Conservation (phyloP, 2,797 vertebrate genomes). For the Pantherophis alleghaniensis region DNA sequence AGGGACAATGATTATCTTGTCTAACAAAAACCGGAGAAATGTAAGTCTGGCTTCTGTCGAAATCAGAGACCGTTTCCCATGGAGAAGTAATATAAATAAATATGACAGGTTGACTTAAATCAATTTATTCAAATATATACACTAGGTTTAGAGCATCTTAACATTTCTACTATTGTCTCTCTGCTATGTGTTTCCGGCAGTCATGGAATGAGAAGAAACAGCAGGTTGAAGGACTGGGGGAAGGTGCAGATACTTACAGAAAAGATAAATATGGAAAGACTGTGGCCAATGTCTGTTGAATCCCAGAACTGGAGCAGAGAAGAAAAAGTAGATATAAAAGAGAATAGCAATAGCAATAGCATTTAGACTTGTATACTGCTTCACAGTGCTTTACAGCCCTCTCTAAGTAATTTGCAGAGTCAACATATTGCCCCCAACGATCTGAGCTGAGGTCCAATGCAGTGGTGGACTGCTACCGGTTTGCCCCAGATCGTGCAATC, state of each 20-base stretch:
- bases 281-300: neutral
- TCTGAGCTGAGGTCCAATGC: neutral
- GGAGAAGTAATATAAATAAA: slow-evolving; percentile 22
- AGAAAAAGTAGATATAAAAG: neutral
- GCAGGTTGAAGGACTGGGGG: neutral
- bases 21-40: neutral
- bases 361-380: neutral
- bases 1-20: neutral
- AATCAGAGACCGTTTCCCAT: neutral
- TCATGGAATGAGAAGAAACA: slow-evolving; percentile 6
- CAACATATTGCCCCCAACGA: neutral
- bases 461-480: too few species aligned
- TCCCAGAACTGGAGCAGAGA: neutral
- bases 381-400: neutral
- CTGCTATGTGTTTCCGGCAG: neutral
- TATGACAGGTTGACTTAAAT: slow-evolving; percentile 21
- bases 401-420: neutral
- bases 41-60: slow-evolving; percentile 25
- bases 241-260: neutral
- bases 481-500: too few species aligned
- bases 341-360: neutral
- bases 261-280: neutral
- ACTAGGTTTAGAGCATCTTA: slow-evolving; percentile 10
- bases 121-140: slow-evolving; percentile 29
- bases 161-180: neutral